A percentile compares a stretch with the other conserved stretches of the same genome.
Conservation (phyloP, 2,797 vertebrate species). For the Sebastes baramenuke region DNA sequence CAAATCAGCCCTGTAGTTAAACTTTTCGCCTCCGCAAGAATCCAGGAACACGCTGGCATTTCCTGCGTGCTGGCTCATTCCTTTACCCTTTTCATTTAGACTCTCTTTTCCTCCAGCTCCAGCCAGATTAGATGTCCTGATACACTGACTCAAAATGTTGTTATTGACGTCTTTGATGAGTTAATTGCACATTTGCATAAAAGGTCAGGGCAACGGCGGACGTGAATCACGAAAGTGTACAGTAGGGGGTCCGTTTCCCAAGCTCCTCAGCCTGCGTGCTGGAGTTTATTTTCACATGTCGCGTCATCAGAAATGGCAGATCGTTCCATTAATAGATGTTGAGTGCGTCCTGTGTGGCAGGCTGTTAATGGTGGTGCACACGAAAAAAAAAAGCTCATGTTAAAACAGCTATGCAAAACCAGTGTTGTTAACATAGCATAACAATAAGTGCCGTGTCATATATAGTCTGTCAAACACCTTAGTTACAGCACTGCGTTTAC, state of each 20-base stretch:
- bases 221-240: constrained; percentile 52
- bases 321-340: constrained; percentile 26
- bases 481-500: background rate
- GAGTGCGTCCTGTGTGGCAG: background rate
- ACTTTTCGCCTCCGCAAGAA: constrained; percentile 14
- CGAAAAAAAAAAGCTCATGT: background rate
- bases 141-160: constrained; percentile 41
- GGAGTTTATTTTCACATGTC: constrained; percentile 23
- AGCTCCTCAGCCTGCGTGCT: background rate
- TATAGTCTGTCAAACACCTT: background rate
- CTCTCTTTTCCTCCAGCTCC: background rate
- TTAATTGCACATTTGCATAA: constrained; percentile 60
- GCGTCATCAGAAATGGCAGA: constrained; percentile 15
- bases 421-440: background rate
- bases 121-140: constrained; percentile 21
- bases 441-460: background rate
- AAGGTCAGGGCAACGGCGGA: constrained; percentile 43
- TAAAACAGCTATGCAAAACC: background rate
- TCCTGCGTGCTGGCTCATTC: background rate
- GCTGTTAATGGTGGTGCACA: background rate
- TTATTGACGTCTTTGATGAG: constrained; percentile 59
- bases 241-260: constrained; percentile 27
- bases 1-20: constrained; percentile 14
- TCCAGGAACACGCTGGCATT: constrained; percentile 9
- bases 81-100: constrained; percentile 6